A percentile compares a stretch with the other conserved stretches of the same genome.
These are phyloP conservation scores for Clarias batrachus DNA, from an alignment of 2,113 vertebrate species.

Conservation along the genomic window DNA sequence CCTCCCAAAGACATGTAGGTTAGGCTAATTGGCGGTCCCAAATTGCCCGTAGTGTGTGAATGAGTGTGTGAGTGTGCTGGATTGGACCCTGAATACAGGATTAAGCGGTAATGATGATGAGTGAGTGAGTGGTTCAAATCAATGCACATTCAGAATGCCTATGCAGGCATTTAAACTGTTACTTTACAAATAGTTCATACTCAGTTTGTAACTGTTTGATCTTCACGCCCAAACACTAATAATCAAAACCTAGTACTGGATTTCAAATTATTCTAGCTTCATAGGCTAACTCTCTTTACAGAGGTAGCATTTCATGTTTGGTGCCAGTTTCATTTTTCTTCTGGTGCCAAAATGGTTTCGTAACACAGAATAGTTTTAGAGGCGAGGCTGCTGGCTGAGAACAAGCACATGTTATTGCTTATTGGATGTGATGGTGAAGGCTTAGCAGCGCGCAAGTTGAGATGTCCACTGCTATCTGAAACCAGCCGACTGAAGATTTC, in stretches of 20 bases:
- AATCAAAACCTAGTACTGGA: background rate
- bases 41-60: no score
- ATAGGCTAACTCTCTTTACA: background rate
- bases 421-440: slow-evolving; percentile 40
- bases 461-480: slow-evolving; percentile 46
- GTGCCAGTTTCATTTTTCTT: background rate
- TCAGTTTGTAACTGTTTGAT: background rate
- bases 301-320: slow-evolving; percentile 8
- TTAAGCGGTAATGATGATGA: no score
- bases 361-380: slow-evolving; percentile 44
- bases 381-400: slow-evolving; percentile 41
- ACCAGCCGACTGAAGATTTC: slow-evolving; percentile 45
- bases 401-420: slow-evolving; percentile 50
- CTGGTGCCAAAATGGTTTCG: slow-evolving; percentile 40
- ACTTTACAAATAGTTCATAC: background rate
- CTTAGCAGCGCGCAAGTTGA: slow-evolving; percentile 37
- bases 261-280: background rate
- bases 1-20: no score
- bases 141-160: background rate
- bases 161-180: background rate
- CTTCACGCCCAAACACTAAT: background rate
- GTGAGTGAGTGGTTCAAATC: no score
- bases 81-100: no score
- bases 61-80: no score
- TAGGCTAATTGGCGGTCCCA: no score